Evolutionary conservation across 2,113 vertebrate genomes (phyloP), one percentile per base, ranked within the genome.

Genomic region (Thamnophis sirtalis): DNA sequence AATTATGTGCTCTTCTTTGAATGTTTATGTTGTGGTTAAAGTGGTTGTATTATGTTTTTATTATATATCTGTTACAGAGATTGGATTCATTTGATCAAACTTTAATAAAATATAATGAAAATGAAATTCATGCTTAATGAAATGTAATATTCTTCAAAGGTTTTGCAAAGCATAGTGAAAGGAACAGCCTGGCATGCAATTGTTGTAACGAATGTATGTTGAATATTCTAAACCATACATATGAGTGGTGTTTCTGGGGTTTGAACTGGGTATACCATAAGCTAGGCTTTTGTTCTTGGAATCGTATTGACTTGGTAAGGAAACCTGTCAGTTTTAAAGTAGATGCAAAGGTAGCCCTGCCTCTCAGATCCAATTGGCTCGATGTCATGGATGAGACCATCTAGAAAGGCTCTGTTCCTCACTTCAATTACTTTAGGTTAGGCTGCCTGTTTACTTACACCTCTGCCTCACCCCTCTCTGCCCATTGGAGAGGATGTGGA

Each of bases 401-500:
- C 86, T 48, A 0, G 89, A 90, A 94, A 33, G 48, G 38, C 50
- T 86, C 89, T 89, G 68, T 43, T 43, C n/a, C 49, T 89, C 84
- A 33, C 38, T 92, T 86, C 33, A 60, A 28, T 94, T 89, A 92
- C 28, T 53, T 86, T 89, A 58, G 26, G 84, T 85, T 90, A 60
- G 38, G 93, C 92, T 87, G n/a, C 92, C 84, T 92, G 43, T 92
- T 95, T 94, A n/a, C 5, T 0, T 93, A 85, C 63, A 63, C 11
- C 93, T 92, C 54, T 92, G 94, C 93, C 93, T 93, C 91, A 92
- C 73, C 91, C 53, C 93, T 87, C 90, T 17, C 13, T 94, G 93
- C 94, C 92, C 95, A 94, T 90, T 73, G 86, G 88, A 95, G 91
- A 95, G 90, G 92, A 95, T 91, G 91, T 95, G 95, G 96, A 95